phyloP scores from a whole-genome alignment of 2,888 invertebrate species.

The Morinoia aosen region DNA sequence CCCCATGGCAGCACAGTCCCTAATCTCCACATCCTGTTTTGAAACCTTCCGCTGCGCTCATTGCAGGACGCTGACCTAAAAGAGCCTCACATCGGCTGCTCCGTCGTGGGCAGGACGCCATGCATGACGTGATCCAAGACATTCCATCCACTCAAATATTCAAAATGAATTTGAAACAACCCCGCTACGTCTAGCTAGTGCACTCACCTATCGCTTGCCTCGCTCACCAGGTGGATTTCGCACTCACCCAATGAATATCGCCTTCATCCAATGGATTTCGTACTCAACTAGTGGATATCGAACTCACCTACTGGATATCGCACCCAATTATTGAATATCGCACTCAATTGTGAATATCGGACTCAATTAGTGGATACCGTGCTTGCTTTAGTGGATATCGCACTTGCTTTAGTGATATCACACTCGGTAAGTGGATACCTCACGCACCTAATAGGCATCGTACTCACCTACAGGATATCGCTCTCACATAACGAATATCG shows the following conservation, averaged over 20 bases:
- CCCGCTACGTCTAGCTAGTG: background rate
- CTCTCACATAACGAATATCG: too few relatives aligned
- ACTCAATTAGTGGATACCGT: too few relatives aligned
- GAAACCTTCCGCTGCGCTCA: background rate
- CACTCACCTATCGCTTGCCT: too few relatives aligned
- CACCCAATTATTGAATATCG: too few relatives aligned
- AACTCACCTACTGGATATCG: background rate
- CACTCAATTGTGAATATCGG: too few relatives aligned
- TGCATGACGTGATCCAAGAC: background rate
- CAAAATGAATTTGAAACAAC: background rate
- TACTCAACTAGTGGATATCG: background rate
- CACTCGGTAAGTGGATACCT: too few relatives aligned
- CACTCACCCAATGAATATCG: too few relatives aligned
- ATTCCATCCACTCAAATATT: background rate
- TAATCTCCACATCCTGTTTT: constrained; percentile 9
- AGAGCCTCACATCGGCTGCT: background rate
- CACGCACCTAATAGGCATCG: too few relatives aligned
- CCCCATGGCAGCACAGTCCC: background rate
- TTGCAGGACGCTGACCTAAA: background rate
- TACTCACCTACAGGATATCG: too few relatives aligned
- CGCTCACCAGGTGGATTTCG: too few relatives aligned
- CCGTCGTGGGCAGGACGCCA: background rate
- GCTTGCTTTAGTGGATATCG: background rate
- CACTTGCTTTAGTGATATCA: too few relatives aligned
- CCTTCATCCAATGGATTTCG: background rate